Evolutionary conservation across 2,888 invertebrate species (phyloP).

Genomic region (Smittia aterrima): DNA sequence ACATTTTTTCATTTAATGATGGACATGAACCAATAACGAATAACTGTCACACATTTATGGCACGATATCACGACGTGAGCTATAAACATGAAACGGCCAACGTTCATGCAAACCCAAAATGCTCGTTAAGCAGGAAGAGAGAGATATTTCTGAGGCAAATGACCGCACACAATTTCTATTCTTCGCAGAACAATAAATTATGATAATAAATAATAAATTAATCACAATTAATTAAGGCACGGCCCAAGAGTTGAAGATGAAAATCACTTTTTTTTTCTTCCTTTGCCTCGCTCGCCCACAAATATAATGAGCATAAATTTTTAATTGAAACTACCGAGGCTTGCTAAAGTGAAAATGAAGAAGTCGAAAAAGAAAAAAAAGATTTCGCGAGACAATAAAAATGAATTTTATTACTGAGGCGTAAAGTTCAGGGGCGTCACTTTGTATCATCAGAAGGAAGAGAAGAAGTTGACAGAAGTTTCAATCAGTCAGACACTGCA

Average conservation of each 20-base stretch:
- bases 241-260: not conserved
- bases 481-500: no score
- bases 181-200: slow-evolving; percentile 2
- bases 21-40: slow-evolving; percentile 26
- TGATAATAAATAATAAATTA: slow-evolving; percentile 17
- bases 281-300: not conserved
- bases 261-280: not conserved
- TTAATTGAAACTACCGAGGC: not conserved
- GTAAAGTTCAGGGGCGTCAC: no score
- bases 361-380: no score
- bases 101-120: not conserved
- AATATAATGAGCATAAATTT: slow-evolving; percentile 4
- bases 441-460: no score
- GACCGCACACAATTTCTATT: not conserved
- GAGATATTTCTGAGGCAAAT: not conserved
- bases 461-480: no score
- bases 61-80: slow-evolving; percentile 1
- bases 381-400: not conserved
- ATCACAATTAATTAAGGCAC: slow-evolving; percentile 24
- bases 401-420: not conserved
- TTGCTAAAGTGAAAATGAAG: not conserved
- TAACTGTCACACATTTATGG: slow-evolving; percentile 24
- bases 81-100: not conserved
- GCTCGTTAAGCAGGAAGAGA: not conserved
- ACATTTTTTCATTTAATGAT: slow-evolving; percentile 5